Percentiles rank a stretch among this genome's conserved stretches.
These are phyloP conservation scores for Prionailurus viverrinus DNA, from an alignment of 2,113 vertebrate species.

Conservation along the genomic window DNA sequence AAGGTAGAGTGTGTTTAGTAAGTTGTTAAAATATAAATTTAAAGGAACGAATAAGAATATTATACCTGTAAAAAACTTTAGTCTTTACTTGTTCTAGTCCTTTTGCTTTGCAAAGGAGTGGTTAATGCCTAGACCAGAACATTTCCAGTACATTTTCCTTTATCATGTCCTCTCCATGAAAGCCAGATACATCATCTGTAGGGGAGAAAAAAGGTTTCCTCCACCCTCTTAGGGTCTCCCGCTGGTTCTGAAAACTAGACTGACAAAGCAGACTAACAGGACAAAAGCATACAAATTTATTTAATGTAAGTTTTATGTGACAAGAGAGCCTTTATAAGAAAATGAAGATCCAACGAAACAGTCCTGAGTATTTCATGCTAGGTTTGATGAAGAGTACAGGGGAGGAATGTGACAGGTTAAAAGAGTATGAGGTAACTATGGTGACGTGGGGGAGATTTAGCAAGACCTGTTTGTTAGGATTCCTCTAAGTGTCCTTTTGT, in stretches of 20 bases:
- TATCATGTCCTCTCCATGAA: neutral
- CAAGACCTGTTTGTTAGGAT: neutral
- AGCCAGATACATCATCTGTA: neutral
- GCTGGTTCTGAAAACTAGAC: slow-evolving; percentile 14
- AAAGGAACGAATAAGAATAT: neutral
- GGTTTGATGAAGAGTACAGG: neutral
- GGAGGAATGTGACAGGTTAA: neutral
- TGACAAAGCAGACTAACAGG: neutral
- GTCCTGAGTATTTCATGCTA: neutral
- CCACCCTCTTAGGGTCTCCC: neutral
- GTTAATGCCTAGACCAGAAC: neutral
- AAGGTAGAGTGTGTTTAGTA: neutral
- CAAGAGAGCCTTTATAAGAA: neutral
- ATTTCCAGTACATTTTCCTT: neutral
- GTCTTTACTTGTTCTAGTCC: neutral
- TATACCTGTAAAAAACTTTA: neutral
- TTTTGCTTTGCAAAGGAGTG: neutral
- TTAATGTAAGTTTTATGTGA: neutral
- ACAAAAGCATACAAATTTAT: neutral
- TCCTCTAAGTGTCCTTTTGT: neutral
- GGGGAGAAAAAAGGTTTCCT: neutral
- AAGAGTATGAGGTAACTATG: neutral
- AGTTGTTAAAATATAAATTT: neutral
- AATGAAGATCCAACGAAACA: neutral
- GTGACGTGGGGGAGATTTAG: neutral